These are phyloP conservation scores for Lochmaea capreae DNA, from an alignment of 2,888 invertebrate genomes.

Conservation along the genomic window DNA sequence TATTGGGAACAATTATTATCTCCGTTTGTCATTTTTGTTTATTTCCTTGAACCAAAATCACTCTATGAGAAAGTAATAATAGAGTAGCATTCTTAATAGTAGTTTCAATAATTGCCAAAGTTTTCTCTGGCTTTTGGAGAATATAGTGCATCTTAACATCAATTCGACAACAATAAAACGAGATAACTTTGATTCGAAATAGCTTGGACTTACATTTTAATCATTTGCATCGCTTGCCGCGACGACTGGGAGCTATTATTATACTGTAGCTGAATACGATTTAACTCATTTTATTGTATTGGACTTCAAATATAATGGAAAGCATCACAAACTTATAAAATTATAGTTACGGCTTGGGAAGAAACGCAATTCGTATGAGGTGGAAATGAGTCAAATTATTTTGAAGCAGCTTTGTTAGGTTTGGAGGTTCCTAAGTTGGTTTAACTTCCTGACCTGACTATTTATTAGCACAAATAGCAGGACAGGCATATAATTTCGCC, in stretches of 20 bases:
- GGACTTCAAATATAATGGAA: neutral
- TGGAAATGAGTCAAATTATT: neutral
- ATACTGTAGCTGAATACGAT: neutral
- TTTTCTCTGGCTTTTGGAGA: constrained; percentile 10
- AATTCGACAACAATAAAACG: constrained; percentile 10
- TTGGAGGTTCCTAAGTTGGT: neutral
- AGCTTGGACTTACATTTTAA: constrained; percentile 19
- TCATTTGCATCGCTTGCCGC: neutral
- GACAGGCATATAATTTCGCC: neutral
- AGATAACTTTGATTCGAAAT: constrained; percentile 16
- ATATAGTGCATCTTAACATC: constrained; percentile 11
- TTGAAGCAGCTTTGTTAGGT: neutral
- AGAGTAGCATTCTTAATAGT: neutral
- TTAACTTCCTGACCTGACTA: neutral
- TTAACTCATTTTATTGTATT: neutral
- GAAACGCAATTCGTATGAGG: neutral
- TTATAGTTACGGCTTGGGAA: neutral
- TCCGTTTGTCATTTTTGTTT: constrained; percentile 4
- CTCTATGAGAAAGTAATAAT: neutral
- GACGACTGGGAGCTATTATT: neutral
- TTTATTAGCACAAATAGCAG: neutral
- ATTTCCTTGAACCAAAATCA: neutral
- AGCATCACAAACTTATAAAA: neutral
- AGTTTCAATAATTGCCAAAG: constrained; percentile 8
- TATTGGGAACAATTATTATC: neutral